Conservation (phyloP, 2,797 vertebrate genomes). For the Psittacula echo region DNA sequence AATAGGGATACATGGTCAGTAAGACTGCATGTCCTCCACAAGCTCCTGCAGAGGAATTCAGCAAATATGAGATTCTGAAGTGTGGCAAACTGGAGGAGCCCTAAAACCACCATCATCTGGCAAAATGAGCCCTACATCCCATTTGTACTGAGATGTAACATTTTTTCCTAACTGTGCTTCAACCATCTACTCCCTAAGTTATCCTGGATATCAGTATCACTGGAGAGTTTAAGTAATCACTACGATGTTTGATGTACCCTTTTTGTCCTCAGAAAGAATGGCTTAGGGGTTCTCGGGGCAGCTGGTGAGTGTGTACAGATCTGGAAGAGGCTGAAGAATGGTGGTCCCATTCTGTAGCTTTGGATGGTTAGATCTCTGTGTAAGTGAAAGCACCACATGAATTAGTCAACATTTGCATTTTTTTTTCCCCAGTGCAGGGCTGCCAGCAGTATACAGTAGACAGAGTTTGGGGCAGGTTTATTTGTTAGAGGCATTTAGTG, state of each 20-base stretch:
- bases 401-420: background rate
- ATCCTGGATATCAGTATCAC: background rate
- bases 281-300: background rate
- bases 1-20: accelerated
- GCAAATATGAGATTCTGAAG: background rate
- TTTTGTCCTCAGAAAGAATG: background rate
- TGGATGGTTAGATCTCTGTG: background rate
- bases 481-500: background rate
- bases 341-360: background rate
- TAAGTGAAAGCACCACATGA: background rate
- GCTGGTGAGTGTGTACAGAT: background rate
- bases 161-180: background rate
- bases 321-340: background rate
- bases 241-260: background rate
- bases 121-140: background rate
- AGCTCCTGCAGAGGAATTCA: background rate
- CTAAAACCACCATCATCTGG: background rate
- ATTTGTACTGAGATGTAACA: background rate
- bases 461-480: background rate
- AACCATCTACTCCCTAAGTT: background rate
- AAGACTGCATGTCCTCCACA: background rate
- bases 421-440: background rate
- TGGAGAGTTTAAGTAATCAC: background rate
- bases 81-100: background rate
- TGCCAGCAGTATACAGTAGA: background rate